Evolutionary conservation across 1,140 invertebrate genomes (phyloP), one percentile per base, ranked within the genome.

Genomic region (Drosophila rhopaloa): DNA sequence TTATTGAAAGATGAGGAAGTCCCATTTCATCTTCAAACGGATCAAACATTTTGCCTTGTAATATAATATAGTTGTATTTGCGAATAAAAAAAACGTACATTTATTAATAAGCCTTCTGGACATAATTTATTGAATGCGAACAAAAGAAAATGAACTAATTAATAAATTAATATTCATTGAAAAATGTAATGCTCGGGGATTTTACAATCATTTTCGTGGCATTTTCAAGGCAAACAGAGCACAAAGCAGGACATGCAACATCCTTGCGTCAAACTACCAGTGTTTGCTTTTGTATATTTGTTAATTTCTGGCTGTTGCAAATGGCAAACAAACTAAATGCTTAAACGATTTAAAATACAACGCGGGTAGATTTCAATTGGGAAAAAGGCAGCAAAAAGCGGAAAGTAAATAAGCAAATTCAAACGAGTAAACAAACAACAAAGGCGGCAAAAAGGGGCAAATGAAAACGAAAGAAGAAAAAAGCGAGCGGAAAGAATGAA

Each of bases 241-340:
- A 29, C 46, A 48, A 48, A 48, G 13, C 47, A 48, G 48, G 8
- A 29, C 47, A 9, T 14, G 47, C 47, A 4, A 6, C 24, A 32
- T 41, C 13, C 0, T 19, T 11, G 7, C n/a, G 9, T 10, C 8
- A 10, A 40, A 44, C 29, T 43, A 29, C 10, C 11, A 3, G 14
- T 41, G 37, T 55, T 63, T 56, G 37, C 37, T 3, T 4, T 11
- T 46, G 9, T 27, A 40, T 37, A 27, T 56, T 71, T 71, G 59
- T 68, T 66, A 35, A 53, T 68, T 66, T 67, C 46, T 66, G 51
- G 53, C 44, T 37, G 40, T 46, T 53, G 47, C 60, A 13, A 54
- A 46, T 46, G 38, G 65, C 66, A 74, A 74, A 72, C 47, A 74
- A 71, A 61, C 70, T 74, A 74, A 75, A 75, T 74, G 70, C 70